Evolutionary conservation across 2,888 invertebrate species (phyloP).

Genomic region (Drosophila pseudotalamancana): DNA sequence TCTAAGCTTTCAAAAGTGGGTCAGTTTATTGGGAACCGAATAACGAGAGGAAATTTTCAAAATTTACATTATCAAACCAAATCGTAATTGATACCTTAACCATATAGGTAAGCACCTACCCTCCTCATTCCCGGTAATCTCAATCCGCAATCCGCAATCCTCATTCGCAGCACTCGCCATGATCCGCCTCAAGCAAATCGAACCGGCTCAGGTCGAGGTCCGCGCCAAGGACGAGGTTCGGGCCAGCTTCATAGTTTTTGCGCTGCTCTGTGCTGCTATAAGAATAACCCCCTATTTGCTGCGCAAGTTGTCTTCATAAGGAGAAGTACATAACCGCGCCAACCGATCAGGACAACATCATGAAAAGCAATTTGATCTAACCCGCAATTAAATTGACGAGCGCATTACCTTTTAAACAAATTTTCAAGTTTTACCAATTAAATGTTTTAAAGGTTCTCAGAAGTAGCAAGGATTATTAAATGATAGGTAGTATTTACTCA

Average conservation of each 20-base stretch:
- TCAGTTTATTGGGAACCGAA: neutral
- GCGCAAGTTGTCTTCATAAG: slow-evolving; percentile 19
- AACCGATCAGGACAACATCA: neutral
- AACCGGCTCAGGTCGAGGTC: slow-evolving; percentile 10
- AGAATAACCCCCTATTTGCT: slow-evolving; percentile 46
- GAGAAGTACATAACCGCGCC: neutral
- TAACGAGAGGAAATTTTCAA: slow-evolving; percentile 10
- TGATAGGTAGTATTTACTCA: too few relatives aligned
- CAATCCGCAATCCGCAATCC: too few relatives aligned
- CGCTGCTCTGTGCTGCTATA: slow-evolving; percentile 46
- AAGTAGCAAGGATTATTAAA: neutral
- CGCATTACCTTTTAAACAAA: neutral
- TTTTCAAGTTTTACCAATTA: neutral
- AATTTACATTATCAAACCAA: slow-evolving; percentile 6
- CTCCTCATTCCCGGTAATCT: neutral
- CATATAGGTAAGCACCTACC: slow-evolving; percentile 10
- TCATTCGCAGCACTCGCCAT: slow-evolving; percentile 31
- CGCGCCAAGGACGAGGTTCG: slow-evolving; percentile 50
- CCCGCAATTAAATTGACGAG: neutral
- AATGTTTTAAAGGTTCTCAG: neutral
- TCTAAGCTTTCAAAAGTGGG: neutral
- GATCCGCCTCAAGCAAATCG: slow-evolving; percentile 49
- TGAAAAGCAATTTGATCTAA: neutral
- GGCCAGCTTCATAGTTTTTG: slow-evolving; percentile 52
- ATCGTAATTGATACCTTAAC: neutral